phyloP scores from a whole-genome alignment of 2,113 vertebrate species.

The Phocoena sinus region DNA sequence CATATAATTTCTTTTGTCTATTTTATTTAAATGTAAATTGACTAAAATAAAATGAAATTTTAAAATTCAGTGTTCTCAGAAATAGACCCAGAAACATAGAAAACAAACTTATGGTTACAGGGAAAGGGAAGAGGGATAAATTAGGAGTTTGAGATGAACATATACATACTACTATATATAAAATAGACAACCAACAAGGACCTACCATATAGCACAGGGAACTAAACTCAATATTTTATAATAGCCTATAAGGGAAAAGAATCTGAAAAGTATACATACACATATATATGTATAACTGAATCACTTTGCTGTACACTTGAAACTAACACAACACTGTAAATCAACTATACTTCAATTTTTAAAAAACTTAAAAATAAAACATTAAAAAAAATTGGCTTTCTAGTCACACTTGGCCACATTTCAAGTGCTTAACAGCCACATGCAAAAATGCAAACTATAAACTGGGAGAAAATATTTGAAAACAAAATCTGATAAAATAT shows the following conservation, averaged over 20 bases:
- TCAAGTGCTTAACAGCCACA: not conserved
- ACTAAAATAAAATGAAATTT: not conserved
- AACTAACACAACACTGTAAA: not conserved
- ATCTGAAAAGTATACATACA: not conserved
- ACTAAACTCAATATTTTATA: not conserved
- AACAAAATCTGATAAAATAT: not conserved
- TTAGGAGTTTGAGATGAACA: not conserved
- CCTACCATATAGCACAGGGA: not conserved
- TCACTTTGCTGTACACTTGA: not conserved
- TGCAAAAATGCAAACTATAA: not conserved
- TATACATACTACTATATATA: not conserved
- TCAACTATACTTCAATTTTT: not conserved
- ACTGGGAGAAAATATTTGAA: not conserved
- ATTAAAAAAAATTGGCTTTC: not conserved
- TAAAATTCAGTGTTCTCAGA: not conserved
- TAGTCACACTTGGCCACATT: not conserved
- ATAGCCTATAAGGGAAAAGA: not conserved
- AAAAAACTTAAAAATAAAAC: not conserved
- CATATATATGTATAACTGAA: not conserved
- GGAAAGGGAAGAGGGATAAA: not conserved
- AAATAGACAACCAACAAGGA: not conserved
- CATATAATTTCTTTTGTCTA: not conserved
- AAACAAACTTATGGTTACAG: not conserved
- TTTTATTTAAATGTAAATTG: not conserved
- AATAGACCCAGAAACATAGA: not conserved